phyloP scores from a whole-genome alignment of 1,140 invertebrate genomes.

The Cotesia glomerata region DNA sequence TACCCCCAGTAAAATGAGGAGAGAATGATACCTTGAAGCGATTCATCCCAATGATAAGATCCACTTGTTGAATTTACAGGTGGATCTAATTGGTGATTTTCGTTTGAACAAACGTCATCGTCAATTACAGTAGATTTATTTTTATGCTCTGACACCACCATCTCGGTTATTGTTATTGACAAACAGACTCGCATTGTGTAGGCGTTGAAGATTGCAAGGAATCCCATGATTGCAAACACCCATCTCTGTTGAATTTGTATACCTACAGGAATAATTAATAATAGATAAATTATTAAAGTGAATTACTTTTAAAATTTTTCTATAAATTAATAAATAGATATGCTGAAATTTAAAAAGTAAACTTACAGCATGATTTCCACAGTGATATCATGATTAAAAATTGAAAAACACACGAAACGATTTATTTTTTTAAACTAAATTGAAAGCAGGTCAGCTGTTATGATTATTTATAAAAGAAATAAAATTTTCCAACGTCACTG shows the following conservation, averaged over 20 bases:
- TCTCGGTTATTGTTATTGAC: constrained; percentile 89
- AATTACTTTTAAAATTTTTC: not conserved
- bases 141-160: constrained; percentile 66
- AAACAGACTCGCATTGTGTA: constrained; percentile 89
- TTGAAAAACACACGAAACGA: not conserved
- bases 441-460: too few relatives aligned
- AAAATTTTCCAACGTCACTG: not conserved
- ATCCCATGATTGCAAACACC: constrained; percentile 83
- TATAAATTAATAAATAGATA: not conserved
- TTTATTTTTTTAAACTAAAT: too few relatives aligned
- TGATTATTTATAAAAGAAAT: constrained; percentile 1
- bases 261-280: not conserved
- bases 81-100: constrained; percentile 33
- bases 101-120: constrained; percentile 51
- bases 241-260: constrained; percentile 69
- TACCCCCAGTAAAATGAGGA: constrained; percentile 72
- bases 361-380: constrained; percentile 51
- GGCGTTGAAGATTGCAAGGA: constrained; percentile 83
- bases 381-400: constrained; percentile 37
- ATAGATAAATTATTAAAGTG: constrained; percentile 1
- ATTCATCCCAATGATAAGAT: constrained; percentile 68
- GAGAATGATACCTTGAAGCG: constrained; percentile 66
- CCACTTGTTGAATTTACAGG: constrained; percentile 40
- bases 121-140: constrained; percentile 41
- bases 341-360: not conserved